Evolutionary conservation across 2,888 invertebrate species (phyloP).

Genomic region (Scaptomyza reducta): DNA sequence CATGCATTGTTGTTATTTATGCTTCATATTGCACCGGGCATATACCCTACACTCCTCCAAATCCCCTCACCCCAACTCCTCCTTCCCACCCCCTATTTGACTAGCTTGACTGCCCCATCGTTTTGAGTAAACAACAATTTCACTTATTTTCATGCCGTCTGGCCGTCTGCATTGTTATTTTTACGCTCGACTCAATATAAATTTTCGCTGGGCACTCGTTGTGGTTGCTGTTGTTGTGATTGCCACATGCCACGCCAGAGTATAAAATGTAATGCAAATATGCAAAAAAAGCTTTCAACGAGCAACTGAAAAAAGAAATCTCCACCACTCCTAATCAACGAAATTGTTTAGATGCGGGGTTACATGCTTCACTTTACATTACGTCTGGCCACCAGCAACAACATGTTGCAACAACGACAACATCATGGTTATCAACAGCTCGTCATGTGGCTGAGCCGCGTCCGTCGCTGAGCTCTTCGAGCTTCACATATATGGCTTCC

Average conservation of each 20-base stretch:
- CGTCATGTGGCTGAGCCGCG: constrained; percentile 49
- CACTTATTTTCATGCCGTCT: constrained; percentile 78
- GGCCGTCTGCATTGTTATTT: constrained; percentile 75
- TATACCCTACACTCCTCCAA: background rate
- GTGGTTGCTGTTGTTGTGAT: constrained; percentile 21
- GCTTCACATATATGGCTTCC: constrained; percentile 74
- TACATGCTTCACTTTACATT: constrained; percentile 25
- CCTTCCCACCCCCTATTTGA: no score
- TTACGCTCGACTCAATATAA: constrained; percentile 78
- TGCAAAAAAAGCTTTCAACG: constrained; percentile 58
- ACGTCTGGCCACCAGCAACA: constrained; percentile 51
- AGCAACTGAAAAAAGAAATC: constrained; percentile 6
- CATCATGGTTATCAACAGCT: constrained; percentile 75
- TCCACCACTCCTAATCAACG: constrained; percentile 43
- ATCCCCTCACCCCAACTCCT: background rate
- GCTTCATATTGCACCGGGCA: constrained; percentile 60
- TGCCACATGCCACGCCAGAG: constrained; percentile 71
- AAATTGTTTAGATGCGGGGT: constrained; percentile 59
- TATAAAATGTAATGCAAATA: constrained; percentile 74
- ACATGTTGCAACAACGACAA: constrained; percentile 29
- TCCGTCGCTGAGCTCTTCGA: constrained; percentile 57
- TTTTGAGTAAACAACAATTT: constrained; percentile 77
- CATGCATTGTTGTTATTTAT: constrained; percentile 75
- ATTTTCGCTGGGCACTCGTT: constrained; percentile 54
- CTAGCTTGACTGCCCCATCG: constrained; percentile 46